Base-by-base conservation (phyloP, 2,888 invertebrate species). In the Papilio elwesi region DNA sequence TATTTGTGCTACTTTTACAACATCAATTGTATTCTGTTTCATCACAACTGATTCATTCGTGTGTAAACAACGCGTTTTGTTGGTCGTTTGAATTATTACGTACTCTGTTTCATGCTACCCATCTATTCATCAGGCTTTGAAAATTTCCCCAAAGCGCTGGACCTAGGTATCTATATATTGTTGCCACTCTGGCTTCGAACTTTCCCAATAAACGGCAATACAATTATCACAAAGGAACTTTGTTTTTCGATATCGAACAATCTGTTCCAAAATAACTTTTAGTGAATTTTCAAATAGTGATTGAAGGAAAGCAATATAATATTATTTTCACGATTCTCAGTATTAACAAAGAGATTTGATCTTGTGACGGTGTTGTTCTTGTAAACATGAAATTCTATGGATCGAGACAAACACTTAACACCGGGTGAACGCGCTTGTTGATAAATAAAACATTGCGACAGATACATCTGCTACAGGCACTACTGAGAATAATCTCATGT, bases 11-110 rank as follows among this genome's bases (percentile, higher is more conserved):
- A 59, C 38, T 59, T 38, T 59, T 59, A 59, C 57, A 57, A 57
- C 38, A 59, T 59, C 59, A 38, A 59, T 59, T 59, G 59, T 59
- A 38, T 38, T 59, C 59, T n/a, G 38, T 59, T 59, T 59, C 59
- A 38, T 59, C n/a, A 59, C 59, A 59, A 59, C 38, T 38, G 59
- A 38, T 59, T 59, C 59, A 59, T 38, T 59, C 59, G n/a, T 59
- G 59, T 59, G 59, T 59, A 59, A 59, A 59, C 59, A 59, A 59
- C 59, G 59, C 38, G 57, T 59, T 59, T 59, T 59, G 59, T 59
- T 59, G 38, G 59, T 38, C 38, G 59, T 38, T 36, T 11, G 59
- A 38, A 13, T 59, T 59, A 57, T 57, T 26, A n/a, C 59, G 36
- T 57, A 57, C 9, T 43, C 26, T 55, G 16, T 16, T 55, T 55